Percentiles rank a stretch among this genome's conserved stretches.
Evolutionary conservation across 2,888 invertebrate species (phyloP).

Genomic region (Troilus luridus): DNA sequence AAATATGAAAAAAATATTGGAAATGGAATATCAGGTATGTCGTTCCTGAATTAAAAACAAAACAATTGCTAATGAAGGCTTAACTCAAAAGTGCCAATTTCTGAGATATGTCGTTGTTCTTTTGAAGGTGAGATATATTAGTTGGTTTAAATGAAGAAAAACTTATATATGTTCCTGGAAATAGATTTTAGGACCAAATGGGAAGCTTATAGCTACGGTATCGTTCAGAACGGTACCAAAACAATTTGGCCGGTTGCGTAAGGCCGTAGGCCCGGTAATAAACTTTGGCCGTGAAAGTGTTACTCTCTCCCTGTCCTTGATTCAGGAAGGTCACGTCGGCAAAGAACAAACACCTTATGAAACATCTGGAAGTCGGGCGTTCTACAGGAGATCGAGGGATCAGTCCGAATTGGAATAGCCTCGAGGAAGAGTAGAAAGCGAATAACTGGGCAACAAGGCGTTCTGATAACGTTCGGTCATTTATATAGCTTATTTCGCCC

Average conservation of each 20-base stretch:
- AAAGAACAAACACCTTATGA: neutral
- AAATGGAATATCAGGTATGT: no score
- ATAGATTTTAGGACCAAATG: neutral
- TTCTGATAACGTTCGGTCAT: neutral
- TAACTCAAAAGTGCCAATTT: no score
- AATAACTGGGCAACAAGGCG: neutral
- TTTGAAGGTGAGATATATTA: no score
- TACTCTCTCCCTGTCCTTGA: slow-evolving; percentile 30
- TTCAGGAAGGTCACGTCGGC: slow-evolving; percentile 23
- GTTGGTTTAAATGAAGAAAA: neutral
- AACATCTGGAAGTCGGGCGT: neutral
- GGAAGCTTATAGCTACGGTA: neutral
- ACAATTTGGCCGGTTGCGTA: neutral
- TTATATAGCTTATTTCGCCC: neutral
- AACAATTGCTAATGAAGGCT: no score
- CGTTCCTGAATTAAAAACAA: no score
- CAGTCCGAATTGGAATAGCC: neutral
- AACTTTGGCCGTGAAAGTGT: slow-evolving; percentile 38
- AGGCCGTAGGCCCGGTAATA: neutral
- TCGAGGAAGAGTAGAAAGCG: neutral
- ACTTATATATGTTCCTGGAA: neutral
- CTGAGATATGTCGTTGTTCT: no score
- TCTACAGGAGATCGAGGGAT: no score
- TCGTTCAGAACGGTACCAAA: neutral
- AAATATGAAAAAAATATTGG: no score